Conservation (phyloP, 1,140 invertebrate species). For the Chrysomallon squamiferum region DNA sequence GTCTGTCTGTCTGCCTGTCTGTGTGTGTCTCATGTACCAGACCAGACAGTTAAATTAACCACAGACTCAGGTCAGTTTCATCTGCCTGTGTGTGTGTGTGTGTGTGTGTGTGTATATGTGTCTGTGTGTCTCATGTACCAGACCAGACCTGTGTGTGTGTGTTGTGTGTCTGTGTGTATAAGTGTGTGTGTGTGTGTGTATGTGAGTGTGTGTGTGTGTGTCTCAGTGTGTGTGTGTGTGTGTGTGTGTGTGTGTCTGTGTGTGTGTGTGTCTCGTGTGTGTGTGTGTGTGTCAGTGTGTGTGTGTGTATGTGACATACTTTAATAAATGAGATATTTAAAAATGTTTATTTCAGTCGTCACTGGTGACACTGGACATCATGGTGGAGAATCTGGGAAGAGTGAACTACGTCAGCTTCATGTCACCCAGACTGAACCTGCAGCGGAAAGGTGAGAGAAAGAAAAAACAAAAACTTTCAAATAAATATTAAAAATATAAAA, state of each 20-base stretch:
- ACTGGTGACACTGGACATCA: constrained; percentile 63
- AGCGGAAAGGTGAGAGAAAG: constrained; percentile 64
- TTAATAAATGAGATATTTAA: too few species aligned
- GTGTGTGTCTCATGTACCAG: not conserved
- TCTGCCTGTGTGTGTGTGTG: not conserved
- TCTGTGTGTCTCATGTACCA: not conserved
- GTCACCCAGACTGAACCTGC: constrained; percentile 45
- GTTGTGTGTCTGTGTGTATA: not conserved
- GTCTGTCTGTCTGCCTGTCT: not conserved
- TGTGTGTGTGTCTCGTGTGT: not conserved
- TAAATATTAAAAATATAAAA: too few species aligned
- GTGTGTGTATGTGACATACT: too few species aligned
- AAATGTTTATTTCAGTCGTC: too few species aligned
- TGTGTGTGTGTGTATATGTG: not conserved
- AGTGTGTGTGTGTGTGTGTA: not conserved
- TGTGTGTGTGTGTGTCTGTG: too few species aligned
- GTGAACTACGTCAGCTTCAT: constrained; percentile 67
- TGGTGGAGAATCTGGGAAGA: constrained; percentile 71
- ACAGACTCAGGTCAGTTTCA: too few species aligned
- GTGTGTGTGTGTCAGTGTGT: not conserved
- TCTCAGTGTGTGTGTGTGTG: not conserved
- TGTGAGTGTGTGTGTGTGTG: not conserved
- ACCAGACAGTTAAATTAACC: too few species aligned
- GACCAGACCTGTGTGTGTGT: not conserved
- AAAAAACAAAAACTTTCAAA: too few species aligned